Evolutionary conservation across 2,113 vertebrate species (phyloP), one percentile per base, ranked within the genome.

Genomic region (Myrmophylax atrothorax): DNA sequence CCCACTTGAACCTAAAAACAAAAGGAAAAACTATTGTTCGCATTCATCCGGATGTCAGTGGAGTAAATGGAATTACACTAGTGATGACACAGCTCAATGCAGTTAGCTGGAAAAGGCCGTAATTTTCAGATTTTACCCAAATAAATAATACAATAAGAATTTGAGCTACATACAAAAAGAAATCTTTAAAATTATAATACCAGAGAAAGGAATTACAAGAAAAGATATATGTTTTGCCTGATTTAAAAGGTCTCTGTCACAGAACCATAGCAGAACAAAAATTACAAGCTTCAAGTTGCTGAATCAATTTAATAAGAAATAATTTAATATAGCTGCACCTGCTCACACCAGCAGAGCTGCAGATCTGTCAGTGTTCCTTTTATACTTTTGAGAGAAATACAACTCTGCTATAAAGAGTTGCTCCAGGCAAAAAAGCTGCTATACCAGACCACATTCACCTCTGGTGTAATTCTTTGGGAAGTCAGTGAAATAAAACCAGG

Each of bases 261-360:
- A 78, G 77, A 93, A 94, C 86, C 86, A 59, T 35, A 93, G 76
- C 93, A 95, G 87, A 93, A 87, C 82, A 95, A 94, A 95, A 96
- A 96, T 87, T 95, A 95, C 89, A 95, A 84, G 87, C 88, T 93
- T 96, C 93, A 90, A 96, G 92, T 94, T 94, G 84, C 84, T 89
- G 82, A 90, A 97, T 96, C 97, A 96, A 96, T 96, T 95, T 96
- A 96, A 92, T 96, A 97, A 95, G 87, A 96, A 96, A 97, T 97
- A 96, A 97, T 96, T 96, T 93, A 97, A 97, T 96, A 95, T 55
- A 94, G 94, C 84, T 97, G 90, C 96, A 97, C 97, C 96, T 97
- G 96, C 96, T 96, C 89, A 91, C 89, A 95, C 82, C 73, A 97
- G 86, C 95, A 95, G 76, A 94, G 92, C 94, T 78, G 60, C 82